phyloP scores from a whole-genome alignment of 2,797 vertebrate genomes.

The Coranthus polyacanthus region DNA sequence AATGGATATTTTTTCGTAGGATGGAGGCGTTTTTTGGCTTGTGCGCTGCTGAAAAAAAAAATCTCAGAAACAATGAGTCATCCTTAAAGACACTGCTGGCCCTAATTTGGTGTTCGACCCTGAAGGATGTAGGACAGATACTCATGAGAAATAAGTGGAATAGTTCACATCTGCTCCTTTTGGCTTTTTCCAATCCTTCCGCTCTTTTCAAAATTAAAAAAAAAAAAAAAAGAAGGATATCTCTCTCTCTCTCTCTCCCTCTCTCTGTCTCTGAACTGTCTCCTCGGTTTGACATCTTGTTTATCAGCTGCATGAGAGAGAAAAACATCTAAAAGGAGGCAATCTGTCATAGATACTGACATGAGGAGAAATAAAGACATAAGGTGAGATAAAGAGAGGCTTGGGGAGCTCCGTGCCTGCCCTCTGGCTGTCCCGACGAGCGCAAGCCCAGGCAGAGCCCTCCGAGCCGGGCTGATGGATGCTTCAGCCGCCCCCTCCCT shows the following conservation, averaged over 20 bases:
- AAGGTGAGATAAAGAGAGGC: slow-evolving; percentile 10
- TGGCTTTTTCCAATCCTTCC: neutral
- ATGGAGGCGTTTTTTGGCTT: slow-evolving; percentile 13
- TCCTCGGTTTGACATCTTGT: neutral
- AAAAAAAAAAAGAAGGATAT: slow-evolving; percentile 1
- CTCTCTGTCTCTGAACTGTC: no score
- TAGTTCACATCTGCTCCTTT: slow-evolving; percentile 30
- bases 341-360: slow-evolving; percentile 14
- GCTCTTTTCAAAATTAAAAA: neutral
- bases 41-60: neutral
- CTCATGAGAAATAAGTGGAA: slow-evolving; percentile 16
- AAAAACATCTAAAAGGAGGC: neutral
- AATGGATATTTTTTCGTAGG: neutral
- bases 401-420: slow-evolving; percentile 28
- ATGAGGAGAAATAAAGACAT: slow-evolving; percentile 22
- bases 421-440: slow-evolving; percentile 23
- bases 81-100: slow-evolving; percentile 19
- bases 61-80: slow-evolving; percentile 39
- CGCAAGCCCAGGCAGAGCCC: slow-evolving; percentile 59
- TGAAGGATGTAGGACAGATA: slow-evolving; percentile 6
- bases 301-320: slow-evolving; percentile 12
- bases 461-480: slow-evolving; percentile 51
- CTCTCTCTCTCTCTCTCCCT: no score
- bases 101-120: slow-evolving; percentile 4
- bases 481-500: neutral